Percentiles rank a stretch among this genome's conserved stretches.
Conservation (phyloP, 1,140 invertebrate species). For the Hirudo medicinalis region DNA sequence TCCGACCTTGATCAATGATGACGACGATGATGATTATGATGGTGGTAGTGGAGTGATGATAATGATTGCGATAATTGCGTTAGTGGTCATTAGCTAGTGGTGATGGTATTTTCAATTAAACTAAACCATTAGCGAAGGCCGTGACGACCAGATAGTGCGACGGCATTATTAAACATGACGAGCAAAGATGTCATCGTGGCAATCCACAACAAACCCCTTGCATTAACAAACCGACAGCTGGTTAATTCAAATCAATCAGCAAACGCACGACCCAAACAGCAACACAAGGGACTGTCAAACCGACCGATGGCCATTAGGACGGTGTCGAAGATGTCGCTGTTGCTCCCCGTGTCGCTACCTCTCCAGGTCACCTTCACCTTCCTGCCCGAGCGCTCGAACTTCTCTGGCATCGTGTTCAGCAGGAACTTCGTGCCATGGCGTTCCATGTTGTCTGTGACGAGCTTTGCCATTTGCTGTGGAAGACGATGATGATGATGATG, state of each 20-base stretch:
- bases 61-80: too few species aligned
- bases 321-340: slow-evolving; percentile 36
- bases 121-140: too few species aligned
- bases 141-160: too few species aligned
- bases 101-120: too few species aligned
- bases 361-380: slow-evolving; percentile 58
- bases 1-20: not conserved
- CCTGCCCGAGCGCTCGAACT: slow-evolving; percentile 53
- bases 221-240: too few species aligned
- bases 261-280: not conserved
- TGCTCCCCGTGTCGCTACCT: slow-evolving; percentile 42
- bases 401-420: slow-evolving; percentile 58
- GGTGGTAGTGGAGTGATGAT: too few species aligned
- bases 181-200: too few species aligned
- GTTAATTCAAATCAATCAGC: too few species aligned
- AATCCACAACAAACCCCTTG: too few species aligned
- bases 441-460: slow-evolving; percentile 67
- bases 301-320: slow-evolving; percentile 28
- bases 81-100: too few species aligned
- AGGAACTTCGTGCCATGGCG: slow-evolving; percentile 67
- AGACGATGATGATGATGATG: not conserved
- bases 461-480: slow-evolving; percentile 64
- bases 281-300: not conserved
- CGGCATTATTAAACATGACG: too few species aligned
- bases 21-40: not conserved